A percentile compares a stretch with the other conserved stretches of the same genome.
phyloP scores from a whole-genome alignment of 1,140 invertebrate species.

The Magallana angulata region DNA sequence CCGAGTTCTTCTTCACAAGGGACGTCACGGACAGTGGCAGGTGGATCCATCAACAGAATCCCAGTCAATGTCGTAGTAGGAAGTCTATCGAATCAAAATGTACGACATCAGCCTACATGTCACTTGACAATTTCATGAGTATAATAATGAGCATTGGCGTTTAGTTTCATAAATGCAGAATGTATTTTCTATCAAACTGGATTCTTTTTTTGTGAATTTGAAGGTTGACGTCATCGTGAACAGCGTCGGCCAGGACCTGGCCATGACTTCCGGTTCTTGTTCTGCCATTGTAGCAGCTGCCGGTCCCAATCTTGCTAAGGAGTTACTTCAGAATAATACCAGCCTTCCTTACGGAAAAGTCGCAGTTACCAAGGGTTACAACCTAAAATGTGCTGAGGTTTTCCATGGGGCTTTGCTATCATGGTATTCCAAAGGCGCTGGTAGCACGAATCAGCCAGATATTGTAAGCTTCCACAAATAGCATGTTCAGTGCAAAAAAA shows the following conservation, averaged over 20 bases:
- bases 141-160: no score
- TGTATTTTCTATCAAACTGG: no score
- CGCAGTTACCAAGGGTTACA: constrained; percentile 37
- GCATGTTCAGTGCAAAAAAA: no score
- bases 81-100: constrained; percentile 9
- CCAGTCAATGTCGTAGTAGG: constrained; percentile 2
- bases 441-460: background rate
- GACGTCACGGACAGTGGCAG: background rate
- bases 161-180: no score
- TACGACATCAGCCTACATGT: background rate
- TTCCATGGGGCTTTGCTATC: constrained; percentile 45
- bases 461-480: background rate
- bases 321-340: background rate
- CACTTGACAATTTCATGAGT: no score
- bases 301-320: background rate
- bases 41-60: background rate
- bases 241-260: background rate
- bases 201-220: background rate
- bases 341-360: background rate
- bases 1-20: background rate
- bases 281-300: background rate
- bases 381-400: constrained; percentile 12
- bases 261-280: background rate
- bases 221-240: background rate
- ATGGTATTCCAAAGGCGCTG: background rate